Evolutionary conservation across 2,113 vertebrate genomes (phyloP).

Genomic region (Chinchilla lanigera): DNA sequence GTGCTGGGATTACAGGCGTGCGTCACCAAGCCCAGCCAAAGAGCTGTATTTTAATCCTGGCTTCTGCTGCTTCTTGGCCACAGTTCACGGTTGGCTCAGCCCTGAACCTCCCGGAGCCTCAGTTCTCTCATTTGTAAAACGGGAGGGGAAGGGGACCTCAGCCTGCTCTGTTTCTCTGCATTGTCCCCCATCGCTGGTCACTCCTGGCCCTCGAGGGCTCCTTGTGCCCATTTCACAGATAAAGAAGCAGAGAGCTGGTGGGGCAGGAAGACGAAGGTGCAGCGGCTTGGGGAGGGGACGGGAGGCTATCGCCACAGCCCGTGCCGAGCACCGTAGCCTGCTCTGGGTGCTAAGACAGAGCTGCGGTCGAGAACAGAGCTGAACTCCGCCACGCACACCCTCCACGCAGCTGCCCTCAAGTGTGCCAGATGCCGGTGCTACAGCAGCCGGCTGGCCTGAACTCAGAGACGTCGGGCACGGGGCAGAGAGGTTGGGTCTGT

Average conservation of each 20-base stretch:
- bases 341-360: background rate
- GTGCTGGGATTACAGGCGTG: too few relatives aligned
- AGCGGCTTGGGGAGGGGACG: fast-evolving
- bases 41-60: background rate
- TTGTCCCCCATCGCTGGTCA: background rate
- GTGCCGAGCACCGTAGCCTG: background rate
- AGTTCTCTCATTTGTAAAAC: background rate
- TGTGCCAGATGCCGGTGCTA: background rate
- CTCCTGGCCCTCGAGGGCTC: background rate
- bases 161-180: fast-evolving
- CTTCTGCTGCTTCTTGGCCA: background rate
- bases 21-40: too few relatives aligned
- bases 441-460: background rate
- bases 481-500: background rate
- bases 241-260: background rate
- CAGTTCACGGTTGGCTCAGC: background rate
- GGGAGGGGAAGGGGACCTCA: too few relatives aligned
- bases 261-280: background rate
- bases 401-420: background rate
- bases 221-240: background rate
- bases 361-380: background rate
- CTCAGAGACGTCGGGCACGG: fast-evolving
- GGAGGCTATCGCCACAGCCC: background rate
- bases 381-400: fast-evolving
- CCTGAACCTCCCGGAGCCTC: background rate